Base-by-base conservation (phyloP, 1,140 invertebrate species). In the Drosophila kepulauana region DNA sequence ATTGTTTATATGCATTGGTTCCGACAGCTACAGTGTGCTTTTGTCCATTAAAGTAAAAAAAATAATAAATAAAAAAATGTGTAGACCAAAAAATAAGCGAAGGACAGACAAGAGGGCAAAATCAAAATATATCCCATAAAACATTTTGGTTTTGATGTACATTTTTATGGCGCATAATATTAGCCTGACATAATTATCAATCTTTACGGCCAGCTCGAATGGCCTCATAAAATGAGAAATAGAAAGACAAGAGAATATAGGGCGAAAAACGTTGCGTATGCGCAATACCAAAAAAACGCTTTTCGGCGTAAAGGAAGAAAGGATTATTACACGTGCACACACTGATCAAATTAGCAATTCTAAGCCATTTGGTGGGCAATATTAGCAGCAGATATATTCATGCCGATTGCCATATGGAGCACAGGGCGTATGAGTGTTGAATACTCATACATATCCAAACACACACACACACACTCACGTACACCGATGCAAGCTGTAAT, bases 361-460 rank as follows among this genome's bases (percentile, higher is more conserved):
- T 68, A 72, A 89, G 68, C 81, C 75, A 75, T 89, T 89, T 82
- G 69, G 69, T 81, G 65, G 48, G 15, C 48, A 66, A 86, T 85
- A 89, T 89, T 89, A 89, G 85, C 85, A 79, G 85, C 85, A 75
- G 78, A 89, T 87, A 88, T 88, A 87, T 87, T 87, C 84, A 87
- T 87, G 84, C 79, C 49, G 72, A 61, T 63, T 80, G 61, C 73
- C 72, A 45, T 43, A n/a, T 56, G 35, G 25, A 38, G 2, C 38
- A 72, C 41, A 15, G 63, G 54, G 68, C 76, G 64, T 56, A 74
- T 75, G 64, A 76, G 70, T 75, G 68, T 62, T 69, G 51, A 65
- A 41, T 25, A 69, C 54, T 56, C 30, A 5, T 15, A 20, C 54
- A 30, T n/a, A 33, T n/a, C 0, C 51, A 30, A 11, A 7, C 59